phyloP scores from a whole-genome alignment of 2,797 vertebrate species.

The Okamejei kenojei region DNA sequence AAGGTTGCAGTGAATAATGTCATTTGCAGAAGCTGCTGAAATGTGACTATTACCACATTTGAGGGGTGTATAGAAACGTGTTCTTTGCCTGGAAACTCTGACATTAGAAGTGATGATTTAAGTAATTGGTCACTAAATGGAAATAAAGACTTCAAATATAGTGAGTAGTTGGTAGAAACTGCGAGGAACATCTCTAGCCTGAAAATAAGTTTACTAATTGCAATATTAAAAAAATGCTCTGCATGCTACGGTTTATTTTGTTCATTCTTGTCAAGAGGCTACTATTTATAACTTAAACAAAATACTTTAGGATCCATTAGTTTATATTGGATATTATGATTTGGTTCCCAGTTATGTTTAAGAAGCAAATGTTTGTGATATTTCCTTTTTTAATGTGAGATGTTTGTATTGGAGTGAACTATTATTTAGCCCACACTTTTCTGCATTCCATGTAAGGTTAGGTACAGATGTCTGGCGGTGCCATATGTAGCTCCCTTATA shows the following conservation, averaged over 20 bases:
- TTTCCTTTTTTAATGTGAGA: neutral
- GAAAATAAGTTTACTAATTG: neutral
- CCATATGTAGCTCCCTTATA: neutral
- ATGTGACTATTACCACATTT: neutral
- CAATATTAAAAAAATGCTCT: neutral
- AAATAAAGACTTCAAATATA: neutral
- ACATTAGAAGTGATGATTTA: neutral
- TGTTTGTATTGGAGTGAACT: neutral
- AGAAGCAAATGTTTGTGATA: neutral
- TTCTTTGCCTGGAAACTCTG: neutral
- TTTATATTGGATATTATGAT: neutral
- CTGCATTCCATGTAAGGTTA: constrained; percentile 6
- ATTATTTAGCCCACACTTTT: neutral
- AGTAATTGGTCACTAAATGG: neutral
- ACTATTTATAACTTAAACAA: neutral
- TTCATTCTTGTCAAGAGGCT: neutral
- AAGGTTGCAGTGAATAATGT: neutral
- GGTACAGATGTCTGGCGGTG: neutral
- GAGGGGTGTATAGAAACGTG: neutral
- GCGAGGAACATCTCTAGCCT: neutral
- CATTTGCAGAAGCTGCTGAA: neutral
- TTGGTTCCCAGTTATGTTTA: neutral
- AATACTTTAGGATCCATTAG: neutral
- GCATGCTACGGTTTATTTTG: neutral
- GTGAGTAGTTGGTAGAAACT: neutral